Evolutionary conservation across 2,113 vertebrate genomes (phyloP), one percentile per base, ranked within the genome.

Genomic region (Azemiops feae): DNA sequence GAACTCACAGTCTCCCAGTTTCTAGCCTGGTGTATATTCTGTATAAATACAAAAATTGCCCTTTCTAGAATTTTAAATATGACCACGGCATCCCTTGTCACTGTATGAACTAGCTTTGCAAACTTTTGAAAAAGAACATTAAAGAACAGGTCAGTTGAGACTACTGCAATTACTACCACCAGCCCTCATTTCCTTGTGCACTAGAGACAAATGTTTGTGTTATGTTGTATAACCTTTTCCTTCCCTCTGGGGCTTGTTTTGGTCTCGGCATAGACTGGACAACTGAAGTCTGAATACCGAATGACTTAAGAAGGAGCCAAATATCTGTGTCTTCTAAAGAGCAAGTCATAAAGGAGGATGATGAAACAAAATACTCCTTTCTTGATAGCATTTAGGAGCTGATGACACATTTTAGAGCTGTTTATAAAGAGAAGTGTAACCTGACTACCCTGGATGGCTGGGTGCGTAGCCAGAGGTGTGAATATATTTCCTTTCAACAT

Each of bases 341-440:
- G 0, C 0, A 20, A 39, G 43, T 95, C 95, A 96, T 94, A 95
- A 94, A 93, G 90, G 88, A 95, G 58, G 30, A 74, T 91, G 93
- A 85, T 69, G 91, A 93, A 94, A 94, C 89, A 91, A 87, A 89
- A 92, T 43, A 96, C 92, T 95, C 88, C 94, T 96, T 95, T 53
- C 95, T 92, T 94, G 93, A 92, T 10, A 47, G 94, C 47, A 94
- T 96, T 81, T 91, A 89, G 1, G 0, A 55, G 91, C 85, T 27
- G 92, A 55, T 97, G 96, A 97, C 92, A 97, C 96, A 96, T 1
- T 89, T 90, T 92, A 0, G 94, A 93, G 92, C 92, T 96, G 54
- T 81, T 95, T 96, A 94, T 92, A 95, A 96, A 3, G 64, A 90
- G 43, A 92, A 88, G 39, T 57, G 0, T 9, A 92, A 92, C 18